Evolutionary conservation across 2,888 invertebrate genomes (phyloP), one percentile per base, ranked within the genome.

Genomic region (Pheosia gnoma): DNA sequence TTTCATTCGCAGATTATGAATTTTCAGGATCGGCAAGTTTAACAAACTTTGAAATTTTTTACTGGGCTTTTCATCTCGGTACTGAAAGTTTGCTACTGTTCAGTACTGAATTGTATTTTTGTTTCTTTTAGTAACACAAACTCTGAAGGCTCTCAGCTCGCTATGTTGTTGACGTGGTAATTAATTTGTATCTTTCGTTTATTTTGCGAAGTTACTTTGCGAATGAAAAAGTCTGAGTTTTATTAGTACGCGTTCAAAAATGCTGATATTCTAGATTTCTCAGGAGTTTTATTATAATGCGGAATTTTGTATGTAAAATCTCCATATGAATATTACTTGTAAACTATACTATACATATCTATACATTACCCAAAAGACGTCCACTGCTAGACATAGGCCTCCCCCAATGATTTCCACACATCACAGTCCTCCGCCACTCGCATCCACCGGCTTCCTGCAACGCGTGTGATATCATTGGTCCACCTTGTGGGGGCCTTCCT

Each of bases 11-110:
- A 62, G 38, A 66, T 67, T 67, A 53, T 60, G 59, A 55, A 60
- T 62, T 66, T 70, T 63, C 57, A 57, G 49, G 49, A 60, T 60
- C 57, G 63, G 13, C 70, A 74, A 75, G 64, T 69, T 66, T 58
- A 7, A 41, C n/a, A 58, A 61, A 57, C 51, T 62, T 61, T 43
- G 25, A n/a, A 57, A 57, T 36, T 67, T 66, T 70, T 64, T 61
- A 56, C 45, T 63, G 25, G 25, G 64, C 61, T 66, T 41, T 63
- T 61, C 63, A 60, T 52, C 59, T 60, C 25, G n/a, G 59, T 55
- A 65, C 47, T 55, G 59, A 59, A 61, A 67, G 69, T 58, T 67
- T 65, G 25, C 25, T 25, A 25, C 25, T 25, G 25, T 25, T 25
- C 25, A 25, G 25, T 57, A 13, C 9, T 5, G 45, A 2, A 51